Evolutionary conservation across 2,797 vertebrate genomes (phyloP).

Genomic region (Enteromius treurensis): DNA sequence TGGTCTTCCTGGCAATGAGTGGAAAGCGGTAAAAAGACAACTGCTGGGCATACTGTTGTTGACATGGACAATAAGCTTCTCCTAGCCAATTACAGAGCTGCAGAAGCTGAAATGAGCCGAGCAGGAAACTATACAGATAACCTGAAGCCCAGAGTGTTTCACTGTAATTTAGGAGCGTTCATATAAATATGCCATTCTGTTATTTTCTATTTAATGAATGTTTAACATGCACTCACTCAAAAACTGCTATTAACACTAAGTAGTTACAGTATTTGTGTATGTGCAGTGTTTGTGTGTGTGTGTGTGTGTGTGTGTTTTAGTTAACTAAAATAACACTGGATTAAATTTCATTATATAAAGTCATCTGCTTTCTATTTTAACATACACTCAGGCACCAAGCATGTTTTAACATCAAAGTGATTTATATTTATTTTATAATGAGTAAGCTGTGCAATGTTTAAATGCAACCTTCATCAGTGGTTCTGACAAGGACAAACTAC

Average conservation of each 20-base stretch:
- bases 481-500: conserved; percentile 15
- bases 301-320: background rate
- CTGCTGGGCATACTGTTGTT: conserved; percentile 16
- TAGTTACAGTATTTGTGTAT: background rate
- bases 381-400: too few relatives aligned
- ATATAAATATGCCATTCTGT: background rate
- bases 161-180: background rate
- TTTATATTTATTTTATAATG: background rate
- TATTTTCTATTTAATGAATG: background rate
- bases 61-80: conserved; percentile 32
- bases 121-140: conserved; percentile 17
- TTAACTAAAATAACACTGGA: background rate
- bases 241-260: background rate
- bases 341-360: background rate
- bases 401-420: background rate
- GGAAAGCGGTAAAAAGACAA: conserved; percentile 16
- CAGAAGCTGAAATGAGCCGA: background rate
- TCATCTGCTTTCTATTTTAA: background rate
- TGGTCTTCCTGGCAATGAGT: conserved; percentile 23
- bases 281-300: background rate
- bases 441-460: background rate
- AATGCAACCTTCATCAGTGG: background rate
- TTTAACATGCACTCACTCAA: background rate
- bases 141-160: background rate
- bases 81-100: conserved; percentile 43